Conservation (phyloP, 2,797 vertebrate species). For the Paedocypris micromegethes region DNA sequence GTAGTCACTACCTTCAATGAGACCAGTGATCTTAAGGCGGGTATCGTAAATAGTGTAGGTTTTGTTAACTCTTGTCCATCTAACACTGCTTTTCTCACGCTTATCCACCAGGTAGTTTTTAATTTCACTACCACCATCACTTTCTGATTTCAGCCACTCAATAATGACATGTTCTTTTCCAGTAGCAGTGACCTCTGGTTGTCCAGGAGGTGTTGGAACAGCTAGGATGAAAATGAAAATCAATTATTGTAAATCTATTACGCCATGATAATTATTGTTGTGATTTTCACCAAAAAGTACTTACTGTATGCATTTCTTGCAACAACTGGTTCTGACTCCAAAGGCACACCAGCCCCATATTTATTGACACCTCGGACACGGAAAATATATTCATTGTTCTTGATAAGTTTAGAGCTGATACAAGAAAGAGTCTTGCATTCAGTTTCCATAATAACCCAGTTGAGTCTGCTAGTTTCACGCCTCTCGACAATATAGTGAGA, state of each 20-base stretch:
- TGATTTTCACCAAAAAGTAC: conserved; percentile 48
- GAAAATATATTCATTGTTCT: conserved; percentile 97
- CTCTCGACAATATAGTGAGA: conserved; percentile 91
- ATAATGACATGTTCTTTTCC: conserved; percentile 93
- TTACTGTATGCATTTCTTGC: conserved; percentile 97
- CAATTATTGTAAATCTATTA: not conserved
- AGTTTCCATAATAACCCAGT: conserved; percentile 90
- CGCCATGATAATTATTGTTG: conserved; percentile 1
- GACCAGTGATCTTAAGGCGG: conserved; percentile 87
- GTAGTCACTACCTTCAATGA: conserved; percentile 92
- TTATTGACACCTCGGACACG: conserved; percentile 95
- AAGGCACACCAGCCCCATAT: conserved; percentile 85
- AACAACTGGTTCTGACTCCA: conserved; percentile 82
- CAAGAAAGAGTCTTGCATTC: conserved; percentile 91
- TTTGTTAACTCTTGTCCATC: conserved; percentile 96
- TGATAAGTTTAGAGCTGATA: conserved; percentile 88
- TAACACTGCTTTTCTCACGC: conserved; percentile 88
- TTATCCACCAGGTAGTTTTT: conserved; percentile 94
- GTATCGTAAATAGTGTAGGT: conserved; percentile 92
- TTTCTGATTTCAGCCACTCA: conserved; percentile 94
- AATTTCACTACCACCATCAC: conserved; percentile 91
- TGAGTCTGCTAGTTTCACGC: conserved; percentile 95
- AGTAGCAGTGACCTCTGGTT: conserved; percentile 77
- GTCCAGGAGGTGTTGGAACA: conserved; percentile 80
- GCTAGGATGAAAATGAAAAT: conserved; percentile 62